Base-by-base conservation (phyloP, 2,113 vertebrate species). In the Marmota flaviventris region DNA sequence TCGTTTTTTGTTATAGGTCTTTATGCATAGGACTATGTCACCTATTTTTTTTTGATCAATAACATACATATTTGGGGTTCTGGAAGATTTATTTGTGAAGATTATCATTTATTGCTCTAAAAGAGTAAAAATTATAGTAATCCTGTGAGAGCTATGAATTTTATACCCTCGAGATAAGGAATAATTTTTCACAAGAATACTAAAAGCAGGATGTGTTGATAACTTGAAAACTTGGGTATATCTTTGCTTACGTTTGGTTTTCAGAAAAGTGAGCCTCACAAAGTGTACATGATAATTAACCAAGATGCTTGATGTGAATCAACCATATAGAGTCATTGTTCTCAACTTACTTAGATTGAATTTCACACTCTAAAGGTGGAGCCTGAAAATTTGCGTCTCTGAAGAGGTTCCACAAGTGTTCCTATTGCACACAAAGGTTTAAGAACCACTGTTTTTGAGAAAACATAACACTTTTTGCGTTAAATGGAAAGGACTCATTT, bases 31-130 rank as follows among this genome's bases (percentile, higher is more conserved):
- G 22, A 85, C 78, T 18, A 61, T 91, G 82, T 61, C 51, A 86
- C 58, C 51, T 85, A 37, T 92, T 96, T 95, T 86, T 95, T 97
- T 97, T 94, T 67, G 90, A 93, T 81, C 61, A 82, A 58, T 92
- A 93, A 93, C 70, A 89, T 65, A 92, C 92, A 79, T 86, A 95
- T 95, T 93, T 98, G 58, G 10, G 92, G 8, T 93, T 85, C 67
- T 92, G 63, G n/a, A 58, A 79, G 24, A 87, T 78, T 93, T 95
- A 32, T 88, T 97, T 86, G 7, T 85, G 79, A 94, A 85, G 79
- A 95, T 90, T 84, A 86, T 77, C 17, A 81, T 79, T 84, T 93
- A 87, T 93, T 95, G 45, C 32, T 78, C 61, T 18, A 78, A 95
- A 94, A 83, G 51, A 70, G 25, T 48, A 93, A 90, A 94, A 84